These are phyloP conservation scores for Cistogaster globosa DNA, from an alignment of 2,888 invertebrate species.

Conservation along the genomic window DNA sequence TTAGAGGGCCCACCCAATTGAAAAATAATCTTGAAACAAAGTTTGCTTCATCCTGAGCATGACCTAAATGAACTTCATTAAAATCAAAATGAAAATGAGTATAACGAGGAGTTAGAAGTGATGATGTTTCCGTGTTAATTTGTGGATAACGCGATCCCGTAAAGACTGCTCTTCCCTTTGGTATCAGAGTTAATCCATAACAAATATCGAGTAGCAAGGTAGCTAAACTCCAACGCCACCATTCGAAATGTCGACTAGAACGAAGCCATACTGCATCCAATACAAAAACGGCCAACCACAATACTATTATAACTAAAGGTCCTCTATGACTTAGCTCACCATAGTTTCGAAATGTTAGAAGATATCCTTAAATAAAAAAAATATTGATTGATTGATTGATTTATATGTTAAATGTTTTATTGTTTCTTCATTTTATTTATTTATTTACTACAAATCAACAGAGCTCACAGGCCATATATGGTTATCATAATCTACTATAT, in stretches of 20 bases:
- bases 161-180: constrained; percentile 84
- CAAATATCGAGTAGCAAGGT: constrained; percentile 86
- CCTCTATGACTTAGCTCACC: constrained; percentile 89
- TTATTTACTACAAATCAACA: no score
- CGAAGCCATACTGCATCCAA: constrained; percentile 88
- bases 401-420: no score
- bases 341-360: constrained; percentile 86
- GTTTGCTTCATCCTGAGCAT: constrained; percentile 90
- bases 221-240: constrained; percentile 86
- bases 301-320: constrained; percentile 86
- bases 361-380: constrained; percentile 80
- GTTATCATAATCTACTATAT: no score
- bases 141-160: constrained; percentile 67
- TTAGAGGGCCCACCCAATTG: constrained; percentile 93
- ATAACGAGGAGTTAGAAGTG: constrained; percentile 85
- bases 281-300: constrained; percentile 88
- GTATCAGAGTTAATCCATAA: constrained; percentile 89
- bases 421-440: no score
- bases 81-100: constrained; percentile 87
- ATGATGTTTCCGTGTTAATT: constrained; percentile 72
- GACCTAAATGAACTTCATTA: constrained; percentile 89
- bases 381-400: no score
- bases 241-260: constrained; percentile 85
- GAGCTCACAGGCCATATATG: no score
- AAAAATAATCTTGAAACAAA: constrained; percentile 90